Evolutionary conservation across 1,140 invertebrate species (phyloP).

Genomic region (Tetramorium parvispinum): DNA sequence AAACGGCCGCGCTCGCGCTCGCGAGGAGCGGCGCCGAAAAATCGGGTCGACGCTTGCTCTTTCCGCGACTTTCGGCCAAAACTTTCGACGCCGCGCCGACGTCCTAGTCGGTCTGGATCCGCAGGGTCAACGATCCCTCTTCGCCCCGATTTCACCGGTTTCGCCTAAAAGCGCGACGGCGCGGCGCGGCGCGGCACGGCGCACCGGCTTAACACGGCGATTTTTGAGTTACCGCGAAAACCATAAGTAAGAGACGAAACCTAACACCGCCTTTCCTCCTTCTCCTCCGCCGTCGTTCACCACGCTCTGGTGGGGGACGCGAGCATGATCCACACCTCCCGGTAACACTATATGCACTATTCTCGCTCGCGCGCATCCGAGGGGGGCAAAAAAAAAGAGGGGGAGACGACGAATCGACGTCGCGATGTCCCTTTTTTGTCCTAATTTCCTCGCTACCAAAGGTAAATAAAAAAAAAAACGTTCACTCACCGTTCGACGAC

Average conservation of each 20-base stretch:
- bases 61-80: conserved; percentile 62
- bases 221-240: conserved; percentile 41
- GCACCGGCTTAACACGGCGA: not conserved
- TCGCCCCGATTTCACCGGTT: conserved; percentile 71
- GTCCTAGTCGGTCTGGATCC: conserved; percentile 63
- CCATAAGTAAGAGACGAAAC: conserved; percentile 43
- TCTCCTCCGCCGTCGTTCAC: not conserved
- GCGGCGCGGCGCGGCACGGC: not conserved
- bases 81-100: conserved; percentile 57
- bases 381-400: not conserved
- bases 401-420: not conserved
- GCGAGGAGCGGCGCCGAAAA: conserved; percentile 23
- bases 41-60: conserved; percentile 53
- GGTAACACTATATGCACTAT: conserved; percentile 59
- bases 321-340: conserved; percentile 30
- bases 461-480: not conserved
- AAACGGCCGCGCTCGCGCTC: not conserved
- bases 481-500: conserved; percentile 67
- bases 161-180: conserved; percentile 53
- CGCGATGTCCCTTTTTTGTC: not conserved
- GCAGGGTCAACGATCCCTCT: conserved; percentile 67
- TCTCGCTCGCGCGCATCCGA: conserved; percentile 28
- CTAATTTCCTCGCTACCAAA: not conserved
- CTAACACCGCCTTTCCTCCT: conserved; percentile 24
- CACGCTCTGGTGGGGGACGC: not conserved